Percentiles rank a stretch among this genome's conserved stretches.
phyloP scores from a whole-genome alignment of 1,140 invertebrate genomes.

The Orussus abietinus region DNA sequence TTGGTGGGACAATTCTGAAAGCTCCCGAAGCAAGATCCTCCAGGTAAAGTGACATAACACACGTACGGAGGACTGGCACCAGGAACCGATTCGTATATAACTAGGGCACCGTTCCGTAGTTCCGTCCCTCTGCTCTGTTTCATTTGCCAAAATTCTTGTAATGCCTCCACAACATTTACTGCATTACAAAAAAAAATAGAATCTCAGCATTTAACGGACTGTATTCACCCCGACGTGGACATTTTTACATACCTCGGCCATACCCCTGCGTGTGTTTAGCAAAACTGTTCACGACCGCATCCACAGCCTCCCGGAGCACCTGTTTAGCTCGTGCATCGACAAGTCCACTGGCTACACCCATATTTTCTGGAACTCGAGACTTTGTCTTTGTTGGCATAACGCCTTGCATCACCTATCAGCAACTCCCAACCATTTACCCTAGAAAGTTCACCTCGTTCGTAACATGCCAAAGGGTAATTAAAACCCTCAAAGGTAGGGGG shows the following conservation, averaged over 20 bases:
- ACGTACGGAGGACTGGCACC: conserved; percentile 86
- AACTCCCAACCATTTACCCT: conserved; percentile 33
- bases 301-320: conserved; percentile 71
- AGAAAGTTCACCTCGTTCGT: no score
- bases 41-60: conserved; percentile 91
- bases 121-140: conserved; percentile 85
- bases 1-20: conserved; percentile 95
- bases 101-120: conserved; percentile 82
- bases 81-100: conserved; percentile 93
- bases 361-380: conserved; percentile 45
- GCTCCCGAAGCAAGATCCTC: conserved; percentile 92
- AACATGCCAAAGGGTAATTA: no score
- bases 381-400: conserved; percentile 51
- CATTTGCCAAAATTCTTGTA: conserved; percentile 98
- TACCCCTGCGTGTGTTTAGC: conserved; percentile 75
- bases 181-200: conserved; percentile 44
- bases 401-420: conserved; percentile 42
- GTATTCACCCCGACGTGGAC: no score
- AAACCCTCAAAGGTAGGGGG: no score
- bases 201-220: no score
- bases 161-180: conserved; percentile 92
- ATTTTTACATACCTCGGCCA: conserved; percentile 62
- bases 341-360: conserved; percentile 46
- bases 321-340: conserved; percentile 66
- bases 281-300: conserved; percentile 75